Conservation (phyloP, 2,888 invertebrate genomes). For the Alcis repandata region DNA sequence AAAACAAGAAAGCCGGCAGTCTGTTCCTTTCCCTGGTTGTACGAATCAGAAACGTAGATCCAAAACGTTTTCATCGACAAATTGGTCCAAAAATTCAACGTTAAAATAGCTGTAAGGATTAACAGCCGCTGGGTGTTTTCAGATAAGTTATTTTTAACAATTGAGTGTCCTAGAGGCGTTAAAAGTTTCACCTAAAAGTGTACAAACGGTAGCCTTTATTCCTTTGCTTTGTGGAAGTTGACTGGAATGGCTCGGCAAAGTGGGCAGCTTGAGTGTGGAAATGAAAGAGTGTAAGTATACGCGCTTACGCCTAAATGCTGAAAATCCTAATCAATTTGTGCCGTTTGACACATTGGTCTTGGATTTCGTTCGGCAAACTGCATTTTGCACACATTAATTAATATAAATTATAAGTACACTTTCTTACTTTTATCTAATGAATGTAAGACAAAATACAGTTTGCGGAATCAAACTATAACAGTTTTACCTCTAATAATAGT, state of each 20-base stretch:
- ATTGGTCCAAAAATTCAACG: constrained; percentile 30
- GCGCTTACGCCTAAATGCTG: constrained; percentile 63
- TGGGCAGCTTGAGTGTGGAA: constrained; percentile 62
- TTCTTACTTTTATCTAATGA: too few relatives aligned
- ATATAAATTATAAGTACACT: too few relatives aligned
- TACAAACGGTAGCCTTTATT: constrained; percentile 69
- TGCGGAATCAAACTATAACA: too few relatives aligned
- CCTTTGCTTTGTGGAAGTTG: constrained; percentile 71
- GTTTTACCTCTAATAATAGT: too few relatives aligned
- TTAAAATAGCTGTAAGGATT: constrained; percentile 46
- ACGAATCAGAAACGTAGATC: too few relatives aligned
- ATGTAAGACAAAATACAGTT: too few relatives aligned
- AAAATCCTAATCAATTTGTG: constrained; percentile 34
- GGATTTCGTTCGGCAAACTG: constrained; percentile 1
- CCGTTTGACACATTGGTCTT: constrained; percentile 16
- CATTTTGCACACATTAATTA: background rate
- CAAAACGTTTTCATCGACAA: background rate
- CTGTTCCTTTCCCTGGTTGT: too few relatives aligned
- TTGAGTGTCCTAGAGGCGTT: constrained; percentile 52
- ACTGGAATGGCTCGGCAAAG: constrained; percentile 55
- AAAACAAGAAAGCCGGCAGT: too few relatives aligned
- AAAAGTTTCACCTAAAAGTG: constrained; percentile 62
- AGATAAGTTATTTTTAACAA: constrained; percentile 54
- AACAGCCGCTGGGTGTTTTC: constrained; percentile 43
- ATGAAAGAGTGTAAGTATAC: constrained; percentile 60